Evolutionary conservation across 1,140 invertebrate genomes (phyloP).

Genomic region (Orchestia grillus): DNA sequence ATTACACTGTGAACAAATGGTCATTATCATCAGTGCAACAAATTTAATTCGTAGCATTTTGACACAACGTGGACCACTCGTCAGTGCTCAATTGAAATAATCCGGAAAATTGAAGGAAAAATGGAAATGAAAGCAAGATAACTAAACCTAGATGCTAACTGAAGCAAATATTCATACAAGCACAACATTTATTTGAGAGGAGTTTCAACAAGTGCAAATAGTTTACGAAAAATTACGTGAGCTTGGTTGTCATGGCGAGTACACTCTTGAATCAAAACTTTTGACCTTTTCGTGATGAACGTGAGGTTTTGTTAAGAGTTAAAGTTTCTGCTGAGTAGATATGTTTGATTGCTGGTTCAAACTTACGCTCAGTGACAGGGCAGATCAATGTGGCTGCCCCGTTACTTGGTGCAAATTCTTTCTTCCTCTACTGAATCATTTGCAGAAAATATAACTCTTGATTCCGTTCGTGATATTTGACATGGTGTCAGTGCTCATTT

Average conservation of each 20-base stretch:
- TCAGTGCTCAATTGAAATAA: too few relatives aligned
- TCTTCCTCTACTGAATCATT: not conserved
- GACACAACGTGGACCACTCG: too few relatives aligned
- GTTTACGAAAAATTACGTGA: not conserved
- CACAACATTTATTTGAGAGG: too few relatives aligned
- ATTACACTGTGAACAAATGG: too few relatives aligned
- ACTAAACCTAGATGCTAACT: too few relatives aligned
- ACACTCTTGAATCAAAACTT: not conserved
- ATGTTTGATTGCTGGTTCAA: not conserved
- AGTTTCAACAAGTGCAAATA: not conserved
- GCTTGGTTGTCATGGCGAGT: not conserved
- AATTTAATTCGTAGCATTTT: too few relatives aligned
- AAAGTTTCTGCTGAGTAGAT: not conserved
- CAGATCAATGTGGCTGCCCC: not conserved
- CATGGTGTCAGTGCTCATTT: not conserved
- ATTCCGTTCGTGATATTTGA: not conserved
- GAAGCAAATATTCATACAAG: too few relatives aligned
- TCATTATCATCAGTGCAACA: too few relatives aligned
- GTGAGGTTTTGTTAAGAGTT: not conserved
- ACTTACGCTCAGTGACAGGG: not conserved
- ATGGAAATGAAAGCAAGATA: too few relatives aligned
- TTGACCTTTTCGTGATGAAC: not conserved
- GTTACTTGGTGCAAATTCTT: not conserved
- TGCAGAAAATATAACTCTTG: not conserved
- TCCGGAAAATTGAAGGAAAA: too few relatives aligned